Evolutionary conservation across 2,113 vertebrate genomes (phyloP), one percentile per base, ranked within the genome.

Genomic region (Pitta sordida): DNA sequence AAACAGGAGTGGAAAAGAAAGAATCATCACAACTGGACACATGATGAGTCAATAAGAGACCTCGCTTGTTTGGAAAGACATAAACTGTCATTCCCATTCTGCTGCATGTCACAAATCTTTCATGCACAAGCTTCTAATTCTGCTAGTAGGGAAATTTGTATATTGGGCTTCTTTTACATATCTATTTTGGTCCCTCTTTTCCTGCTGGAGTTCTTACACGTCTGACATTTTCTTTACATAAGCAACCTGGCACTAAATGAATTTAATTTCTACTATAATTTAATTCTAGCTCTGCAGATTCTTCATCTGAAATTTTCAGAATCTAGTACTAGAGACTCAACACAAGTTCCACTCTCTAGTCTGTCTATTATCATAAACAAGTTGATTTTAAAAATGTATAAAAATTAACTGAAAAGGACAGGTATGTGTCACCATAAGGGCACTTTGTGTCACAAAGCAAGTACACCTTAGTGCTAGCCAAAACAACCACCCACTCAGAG

Each of bases 401-500:
- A 88, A 88, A 86, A 56, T 51, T 62, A 86, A 53, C 85, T 88
- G 90, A 81, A 96, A 94, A 96, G 75, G 60, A 88, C 84, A 78
- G 64, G 64, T 95, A 95, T 94, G 90, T 94, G 80, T 95, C 91
- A 95, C 94, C 91, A 95, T 88, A 95, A 94, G 85, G 83, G 87
- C 36, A 81, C 63, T 95, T 80, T 95, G 90, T 96, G 93, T 95
- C 95, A 97, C 83, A 93, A 91, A 94, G 93, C 75, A 64, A 74
- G 22, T 56, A 36, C 36, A 81, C 79, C 67, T 94, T 64, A 63
- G 85, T 5, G 64, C 78, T 75, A 95, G 83, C 93, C 95, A 95
- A 95, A 95, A 94, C 91, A 95, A 75, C 96, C 96, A 95, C 95
- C 95, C 95, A 96, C 96, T 95, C 95, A 95, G 81, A 41, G 76